Base-by-base conservation (phyloP, 2,113 vertebrate genomes). In the Lophotis ruficrista region DNA sequence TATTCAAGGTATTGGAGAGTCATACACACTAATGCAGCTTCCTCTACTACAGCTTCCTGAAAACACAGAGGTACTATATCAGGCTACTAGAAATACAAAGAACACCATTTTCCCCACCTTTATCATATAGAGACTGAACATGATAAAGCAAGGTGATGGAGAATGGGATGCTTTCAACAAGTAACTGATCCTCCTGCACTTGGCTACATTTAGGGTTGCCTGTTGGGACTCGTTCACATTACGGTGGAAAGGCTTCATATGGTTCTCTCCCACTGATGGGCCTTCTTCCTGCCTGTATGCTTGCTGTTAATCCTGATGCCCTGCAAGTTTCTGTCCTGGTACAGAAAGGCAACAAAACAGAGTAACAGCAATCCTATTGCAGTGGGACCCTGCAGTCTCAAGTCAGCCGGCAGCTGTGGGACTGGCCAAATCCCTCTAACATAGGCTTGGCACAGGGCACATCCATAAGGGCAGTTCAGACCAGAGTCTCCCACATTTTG, bases 1-100 rank as follows among this genome's bases (percentile, higher is more conserved):
- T 43, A 9, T 37, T 47, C 37, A 51, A 51, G 38, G 4, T 68
- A 73, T 23, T 20, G 11, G 5, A 24, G 24, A 79, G 24, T 72
- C 41, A 31, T 51, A 51, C 24, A 47, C 9, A 50, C 9, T 70
- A 23, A 12, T 8, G 12, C 0, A 0, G 13, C 43, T 53, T 80
- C n/a, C 35, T 68, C 76, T 56, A 20, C 50, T 64, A 31, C 6
- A 43, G 25, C 45, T 73, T 83, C 77, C 81, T 38, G 50, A 91
- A 90, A 85, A 57, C 71, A 72, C 28, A 64, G 25, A 82, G 3
- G 2, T 22, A 38, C 23, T 48, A 21, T 1, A 78, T 35, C 58
- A 31, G 0, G 8, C 25, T 38, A 21, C n/a, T 17, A 38, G 37
- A 57, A 82, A 82, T 60, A 48, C 9, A 53, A 65, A 78, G 17